Base-by-base conservation (phyloP, 2,797 vertebrate species). In the Pristis pectinata region DNA sequence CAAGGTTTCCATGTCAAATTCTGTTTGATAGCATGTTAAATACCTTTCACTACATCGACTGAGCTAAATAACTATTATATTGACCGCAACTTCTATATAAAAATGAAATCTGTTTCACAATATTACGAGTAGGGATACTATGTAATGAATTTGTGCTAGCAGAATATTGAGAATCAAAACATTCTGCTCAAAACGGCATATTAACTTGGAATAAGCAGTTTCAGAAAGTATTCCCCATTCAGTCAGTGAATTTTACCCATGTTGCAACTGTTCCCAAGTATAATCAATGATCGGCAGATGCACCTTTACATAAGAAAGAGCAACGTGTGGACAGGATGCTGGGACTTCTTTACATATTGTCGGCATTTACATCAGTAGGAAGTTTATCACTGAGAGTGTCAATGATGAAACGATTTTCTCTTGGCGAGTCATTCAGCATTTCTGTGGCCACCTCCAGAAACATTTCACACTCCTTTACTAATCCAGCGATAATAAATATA, bases 271-370 rank as follows among this genome's bases (percentile, higher is more conserved):
- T 15, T 64, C 7, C 61, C 61, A 64, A 64, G 61, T 10, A 76
- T 9, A 76, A 76, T 76, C 72, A 76, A 30, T 41, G n/a, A 87
- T 30, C 17, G 85, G 49, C 49, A 56, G 27, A 53, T 87, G 83
- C 83, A 56, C 27, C 83, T 94, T 74, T 76, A 76, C 92, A 94
- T 56, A 56, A 44, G 72, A 76, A 94, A 94, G 70, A 15, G 27
- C 24, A 27, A 34, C 24, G 17, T 56, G 15, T 76, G 70, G 30
- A 53, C 27, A 56, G 92, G 70, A n/a, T 53, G 11, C 70, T 72
- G 24, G 49, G 30, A 53, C 44, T 76, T 76, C 27, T 94, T 53
- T 30, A 30, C 49, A 15, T 15, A 13, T 6, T 49, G 41, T 17
- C 24, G 13, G 67, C 13, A 64, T 64, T 91, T 74, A 74, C 92